Base-by-base conservation (phyloP, 1,140 invertebrate genomes). In the Drosophila micromelanica region DNA sequence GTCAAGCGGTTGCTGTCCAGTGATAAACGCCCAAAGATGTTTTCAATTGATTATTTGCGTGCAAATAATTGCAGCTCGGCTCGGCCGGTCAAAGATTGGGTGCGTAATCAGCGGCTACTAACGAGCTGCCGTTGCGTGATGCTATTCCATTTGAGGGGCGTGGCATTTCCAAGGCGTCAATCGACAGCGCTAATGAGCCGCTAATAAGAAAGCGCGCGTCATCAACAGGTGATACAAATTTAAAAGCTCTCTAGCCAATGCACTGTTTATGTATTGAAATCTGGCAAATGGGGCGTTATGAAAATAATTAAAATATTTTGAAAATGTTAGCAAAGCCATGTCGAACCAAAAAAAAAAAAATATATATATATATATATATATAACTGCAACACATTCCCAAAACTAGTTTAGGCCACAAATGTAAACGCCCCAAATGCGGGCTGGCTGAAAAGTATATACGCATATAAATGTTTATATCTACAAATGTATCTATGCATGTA, bases 1-100 rank as follows among this genome's bases (percentile, higher is more conserved):
- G 79, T 72, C 79, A 73, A 76, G 74, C 67, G 84, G 51, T 55
- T 52, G 23, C 42, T 59, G 52, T 46, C 48, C 82, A 89, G 82
- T 86, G 82, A 86, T 86, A 86, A 86, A 87, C 79, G 71, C 82
- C 80, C 77, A 73, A 57, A 84, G 84, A 82, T 79, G 57, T 73
- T 73, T 84, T 71, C 62, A 89, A 89, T 87, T 84, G 84, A 89
- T 87, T 89, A 84, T 79, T 87, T 76, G 84, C 84, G 84, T 87
- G 84, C 84, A 84, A 65, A 74, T 87, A 87, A 87, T 87, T 87
- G 79, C 79, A 51, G 68, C 35, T 48, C 43, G 17, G 40, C 27
- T 45, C 48, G 32, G 56, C 40, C 20, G 38, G 3, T 62, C 68
- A 46, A 65, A 75, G 65, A 81, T 87, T 81, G 82, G 48, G 40